Evolutionary conservation across 1,140 invertebrate species (phyloP), one percentile per base, ranked within the genome.

Genomic region (Thaumatotibia leucotreta): DNA sequence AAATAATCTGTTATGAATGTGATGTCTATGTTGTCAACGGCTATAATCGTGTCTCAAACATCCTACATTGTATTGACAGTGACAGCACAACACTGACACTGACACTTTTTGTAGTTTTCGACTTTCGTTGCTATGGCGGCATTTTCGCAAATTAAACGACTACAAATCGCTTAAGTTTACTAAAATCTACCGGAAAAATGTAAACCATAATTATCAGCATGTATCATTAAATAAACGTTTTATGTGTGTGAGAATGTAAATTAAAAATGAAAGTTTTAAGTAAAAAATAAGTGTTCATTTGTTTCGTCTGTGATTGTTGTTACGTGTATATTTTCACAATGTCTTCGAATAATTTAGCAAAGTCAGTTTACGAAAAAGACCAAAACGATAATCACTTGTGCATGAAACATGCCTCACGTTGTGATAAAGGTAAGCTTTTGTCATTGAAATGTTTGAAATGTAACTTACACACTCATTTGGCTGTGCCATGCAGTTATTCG

Each of bases 121-220:
- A n/a, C n/a, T n/a, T n/a, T n/a, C 10, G 79, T 84, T 84, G 80
- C 82, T 75, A 84, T 83, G 79, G 82, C 80, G 82, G 70, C 74
- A 77, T 75, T 72, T 84, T 81, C 70, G 65, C 72, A 70, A 52
- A 63, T 35, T 20, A 2, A 10, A 63, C 23, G 32, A 35, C 31
- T 4, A 63, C 32, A 61, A 29, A 61, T 23, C 52, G 23, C 24
- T 31, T 1, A 27, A 54, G 24, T 31, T 27, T 24, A 27, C 27
- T 22, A 24, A 31, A 58, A 17, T 31, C 4, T n/a, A 14, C 27
- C 24, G 10, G 11, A 29, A 27, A 14, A 27, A 58, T 58, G 52
- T 58, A 14, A 58, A 58, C 24, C 11, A 22, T 31, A 58, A 8
- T 58, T 9, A 5, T 24, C 10, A 58, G 23, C 4, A 58, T 58